phyloP scores from a whole-genome alignment of 2,113 vertebrate species.

The Apteryx mantelli region DNA sequence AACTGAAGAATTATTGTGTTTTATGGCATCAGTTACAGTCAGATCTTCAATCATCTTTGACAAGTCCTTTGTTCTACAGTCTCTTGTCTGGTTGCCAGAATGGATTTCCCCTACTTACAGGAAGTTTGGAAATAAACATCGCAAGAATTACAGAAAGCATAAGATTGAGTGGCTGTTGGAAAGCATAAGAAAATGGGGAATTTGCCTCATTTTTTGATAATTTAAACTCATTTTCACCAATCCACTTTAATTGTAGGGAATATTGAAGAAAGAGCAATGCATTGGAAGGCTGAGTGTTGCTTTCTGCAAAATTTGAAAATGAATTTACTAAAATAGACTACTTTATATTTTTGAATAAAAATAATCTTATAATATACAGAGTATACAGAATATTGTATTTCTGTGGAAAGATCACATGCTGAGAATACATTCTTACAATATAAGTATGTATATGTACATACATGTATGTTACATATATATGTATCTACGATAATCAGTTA shows the following conservation, averaged over 20 bases:
- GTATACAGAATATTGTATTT: neutral
- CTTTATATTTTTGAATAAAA: neutral
- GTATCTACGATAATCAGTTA: neutral
- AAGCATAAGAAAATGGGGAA: neutral
- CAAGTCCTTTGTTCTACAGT: neutral
- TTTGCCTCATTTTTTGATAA: neutral
- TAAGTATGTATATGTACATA: accelerated
- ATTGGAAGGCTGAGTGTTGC: neutral
- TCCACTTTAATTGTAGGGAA: neutral
- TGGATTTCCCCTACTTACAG: neutral
- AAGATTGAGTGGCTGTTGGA: neutral
- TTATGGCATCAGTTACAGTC: neutral
- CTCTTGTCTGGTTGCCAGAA: neutral
- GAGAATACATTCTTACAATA: neutral
- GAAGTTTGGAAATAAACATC: neutral
- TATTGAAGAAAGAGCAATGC: neutral
- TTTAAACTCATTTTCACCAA: neutral
- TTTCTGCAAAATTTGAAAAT: neutral
- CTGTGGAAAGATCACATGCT: neutral
- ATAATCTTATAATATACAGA: neutral
- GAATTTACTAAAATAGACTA: neutral
- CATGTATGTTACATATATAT: neutral
- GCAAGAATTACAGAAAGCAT: neutral
- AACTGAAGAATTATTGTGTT: neutral
- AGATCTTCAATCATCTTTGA: neutral